Base-by-base conservation (phyloP, 2,888 invertebrate genomes). In the Harpalus rufipes region DNA sequence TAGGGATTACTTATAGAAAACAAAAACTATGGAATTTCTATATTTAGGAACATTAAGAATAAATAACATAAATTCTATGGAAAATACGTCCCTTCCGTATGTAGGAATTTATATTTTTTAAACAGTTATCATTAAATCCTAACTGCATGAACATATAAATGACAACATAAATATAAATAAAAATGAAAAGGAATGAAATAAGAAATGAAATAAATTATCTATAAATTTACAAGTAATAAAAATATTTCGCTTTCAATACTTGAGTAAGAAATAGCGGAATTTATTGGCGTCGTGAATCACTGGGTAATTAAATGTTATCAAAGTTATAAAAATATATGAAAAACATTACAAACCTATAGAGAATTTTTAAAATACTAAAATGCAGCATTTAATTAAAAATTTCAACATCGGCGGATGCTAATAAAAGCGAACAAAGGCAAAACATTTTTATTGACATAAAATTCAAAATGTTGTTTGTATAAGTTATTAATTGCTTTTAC, bases 361-460 rank as follows among this genome's bases (percentile, higher is more conserved):
- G 44, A 51, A 51, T 51, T 10, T 51, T 51, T 51, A 51, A 51
- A 51, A 51, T 51, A 51, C 44, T 51, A 51, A 74, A 74, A 74
- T 74, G 72, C 44, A 21, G 25, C 68, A 18, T 74, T 74, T 44
- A 74, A 74, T 74, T 74, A 18, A 74, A 74, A 74, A 74, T 74
- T 74, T 18, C 44, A 74, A 44, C 10, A 21, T 10, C 41, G 14
- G 14, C 32, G 72, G 25, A 44, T 16, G 16, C 72, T 12, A 21
- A 74, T 74, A 74, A 74, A 25, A 74, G 32, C 44, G 44, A 74
- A 74, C 72, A 74, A 74, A 68, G 41, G 72, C 72, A 74, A 74
- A 74, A 74, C 41, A 74, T 74, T 74, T 74, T 74, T 44, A 74
- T 74, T 74, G 72, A 74, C 72, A 74, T 44, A 44, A 74, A 74